These are phyloP conservation scores for Darwinula stevensoni DNA, from an alignment of 2,888 invertebrate genomes.

Conservation along the genomic window DNA sequence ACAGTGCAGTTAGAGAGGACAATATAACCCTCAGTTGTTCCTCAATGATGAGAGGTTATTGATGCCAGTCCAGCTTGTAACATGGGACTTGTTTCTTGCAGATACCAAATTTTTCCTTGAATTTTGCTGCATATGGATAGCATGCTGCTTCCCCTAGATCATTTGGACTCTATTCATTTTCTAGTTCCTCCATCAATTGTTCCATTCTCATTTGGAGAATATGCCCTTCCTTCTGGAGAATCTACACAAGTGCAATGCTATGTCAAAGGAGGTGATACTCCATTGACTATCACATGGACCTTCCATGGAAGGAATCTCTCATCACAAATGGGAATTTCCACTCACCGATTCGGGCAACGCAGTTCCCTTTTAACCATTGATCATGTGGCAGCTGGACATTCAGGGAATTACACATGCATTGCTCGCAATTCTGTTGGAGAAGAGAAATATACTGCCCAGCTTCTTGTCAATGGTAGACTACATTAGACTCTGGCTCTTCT, in stretches of 20 bases:
- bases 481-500: no score
- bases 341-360: conserved; percentile 10
- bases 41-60: no score
- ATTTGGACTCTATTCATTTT: no score
- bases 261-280: conserved; percentile 47
- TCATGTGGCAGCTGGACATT: conserved; percentile 10
- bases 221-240: conserved; percentile 15
- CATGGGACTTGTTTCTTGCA: no score
- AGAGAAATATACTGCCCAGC: conserved; percentile 10
- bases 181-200: conserved; percentile 13
- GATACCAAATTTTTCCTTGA: no score
- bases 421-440: conserved; percentile 12
- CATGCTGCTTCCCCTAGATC: no score
- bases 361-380: conserved; percentile 12
- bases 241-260: conserved; percentile 53
- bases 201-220: conserved; percentile 13
- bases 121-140: no score
- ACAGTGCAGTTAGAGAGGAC: no score
- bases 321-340: conserved; percentile 10
- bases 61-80: no score
- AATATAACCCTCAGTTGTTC: no score
- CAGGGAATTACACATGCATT: conserved; percentile 13
- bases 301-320: conserved; percentile 14
- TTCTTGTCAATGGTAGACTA: conserved; percentile 13
- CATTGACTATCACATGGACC: conserved; percentile 45